These are phyloP conservation scores for Synergus gifuensis DNA, from an alignment of 2,888 invertebrate genomes.

Conservation along the genomic window DNA sequence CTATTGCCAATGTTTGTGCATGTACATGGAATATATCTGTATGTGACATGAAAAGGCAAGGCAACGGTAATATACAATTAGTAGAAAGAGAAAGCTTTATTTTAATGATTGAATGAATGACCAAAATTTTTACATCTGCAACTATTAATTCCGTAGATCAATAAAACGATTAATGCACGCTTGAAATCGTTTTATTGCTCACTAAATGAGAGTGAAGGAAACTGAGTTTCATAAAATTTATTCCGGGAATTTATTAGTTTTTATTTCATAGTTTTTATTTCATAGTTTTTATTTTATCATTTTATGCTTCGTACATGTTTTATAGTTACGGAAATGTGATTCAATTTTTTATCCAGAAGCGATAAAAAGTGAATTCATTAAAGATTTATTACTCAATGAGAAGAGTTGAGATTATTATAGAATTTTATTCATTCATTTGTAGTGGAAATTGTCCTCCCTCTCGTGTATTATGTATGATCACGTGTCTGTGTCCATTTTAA, in stretches of 20 bases:
- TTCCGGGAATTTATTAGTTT: background rate
- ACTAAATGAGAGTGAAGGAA: background rate
- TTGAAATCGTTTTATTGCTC: background rate
- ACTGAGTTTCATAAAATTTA: background rate
- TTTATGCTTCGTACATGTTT: background rate
- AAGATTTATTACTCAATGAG: background rate
- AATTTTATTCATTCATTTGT: background rate
- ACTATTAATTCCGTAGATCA: background rate
- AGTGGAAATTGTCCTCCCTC: conserved; percentile 30
- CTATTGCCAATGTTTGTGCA: background rate
- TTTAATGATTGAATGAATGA: background rate
- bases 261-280: background rate
- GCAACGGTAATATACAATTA: background rate
- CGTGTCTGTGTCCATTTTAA: conserved; percentile 44
- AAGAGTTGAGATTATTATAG: background rate
- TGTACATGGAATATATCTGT: background rate
- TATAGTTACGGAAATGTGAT: too few relatives aligned
- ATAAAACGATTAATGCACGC: background rate
- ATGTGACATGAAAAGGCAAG: background rate
- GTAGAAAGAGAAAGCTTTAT: background rate
- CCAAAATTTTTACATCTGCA: background rate
- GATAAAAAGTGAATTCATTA: too few relatives aligned
- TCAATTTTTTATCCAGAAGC: too few relatives aligned
- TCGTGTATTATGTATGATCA: conserved; percentile 38
- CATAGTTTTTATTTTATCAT: background rate